These are phyloP conservation scores for Holcopasites calliopsidis DNA, from an alignment of 1,140 invertebrate genomes.

Conservation along the genomic window DNA sequence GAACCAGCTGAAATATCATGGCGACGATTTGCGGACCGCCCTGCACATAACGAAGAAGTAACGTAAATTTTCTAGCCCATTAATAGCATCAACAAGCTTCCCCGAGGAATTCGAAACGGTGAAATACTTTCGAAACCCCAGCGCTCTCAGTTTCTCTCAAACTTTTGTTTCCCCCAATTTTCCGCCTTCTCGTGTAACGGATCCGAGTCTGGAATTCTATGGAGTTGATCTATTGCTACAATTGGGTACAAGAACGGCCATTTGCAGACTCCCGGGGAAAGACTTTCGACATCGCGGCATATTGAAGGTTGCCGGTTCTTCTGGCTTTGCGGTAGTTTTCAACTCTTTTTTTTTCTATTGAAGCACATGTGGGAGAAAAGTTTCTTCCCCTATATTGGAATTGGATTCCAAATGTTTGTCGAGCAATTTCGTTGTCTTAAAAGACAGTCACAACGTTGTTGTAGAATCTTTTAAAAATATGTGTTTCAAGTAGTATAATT, in stretches of 20 bases:
- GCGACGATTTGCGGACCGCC: too few species aligned
- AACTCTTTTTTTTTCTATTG: not conserved
- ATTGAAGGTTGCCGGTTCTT: not conserved
- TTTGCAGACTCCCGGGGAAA: not conserved
- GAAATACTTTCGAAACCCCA: not conserved
- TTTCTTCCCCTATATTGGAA: too few species aligned
- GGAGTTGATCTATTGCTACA: not conserved
- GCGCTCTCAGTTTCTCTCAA: not conserved
- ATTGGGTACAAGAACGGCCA: not conserved
- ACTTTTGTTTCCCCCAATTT: not conserved
- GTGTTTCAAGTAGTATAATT: too few species aligned
- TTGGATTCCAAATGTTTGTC: too few species aligned
- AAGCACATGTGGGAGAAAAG: not conserved
- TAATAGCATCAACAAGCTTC: not conserved
- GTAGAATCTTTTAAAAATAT: too few species aligned
- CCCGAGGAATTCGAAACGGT: not conserved
- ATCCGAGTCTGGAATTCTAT: not conserved
- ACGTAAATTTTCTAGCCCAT: not conserved
- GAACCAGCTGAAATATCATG: too few species aligned
- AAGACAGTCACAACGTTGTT: too few species aligned
- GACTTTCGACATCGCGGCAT: too few species aligned
- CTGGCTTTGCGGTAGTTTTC: not conserved
- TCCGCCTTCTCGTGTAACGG: not conserved
- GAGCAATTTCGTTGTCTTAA: too few species aligned
- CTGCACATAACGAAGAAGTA: too few species aligned